Conservation (phyloP, 2,797 vertebrate genomes). For the Enteromius afrohamiltoni region DNA sequence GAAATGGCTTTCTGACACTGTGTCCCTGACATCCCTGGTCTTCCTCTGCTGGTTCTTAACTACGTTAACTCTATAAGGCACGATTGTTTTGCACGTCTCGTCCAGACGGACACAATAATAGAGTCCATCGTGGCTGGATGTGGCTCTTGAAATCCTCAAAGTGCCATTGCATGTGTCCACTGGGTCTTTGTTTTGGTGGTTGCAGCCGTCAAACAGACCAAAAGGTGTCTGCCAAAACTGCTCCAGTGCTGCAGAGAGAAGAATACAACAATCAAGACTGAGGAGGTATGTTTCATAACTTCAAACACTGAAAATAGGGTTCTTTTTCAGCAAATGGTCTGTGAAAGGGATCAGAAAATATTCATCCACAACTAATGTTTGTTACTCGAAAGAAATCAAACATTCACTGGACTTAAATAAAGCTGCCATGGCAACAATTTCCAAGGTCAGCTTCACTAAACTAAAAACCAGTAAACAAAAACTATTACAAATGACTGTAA, state of each 20-base stretch:
- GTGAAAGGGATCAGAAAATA: not conserved
- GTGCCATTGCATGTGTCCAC: conserved; percentile 66
- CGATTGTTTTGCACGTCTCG: conserved; percentile 58
- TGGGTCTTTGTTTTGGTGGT: conserved; percentile 44
- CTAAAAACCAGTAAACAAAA: too few relatives aligned
- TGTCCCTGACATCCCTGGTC: conserved; percentile 10
- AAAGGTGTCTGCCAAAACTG: conserved; percentile 78
- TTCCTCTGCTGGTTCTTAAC: not conserved
- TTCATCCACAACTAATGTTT: not conserved
- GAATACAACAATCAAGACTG: not conserved
- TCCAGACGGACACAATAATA: conserved; percentile 74
- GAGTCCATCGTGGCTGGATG: conserved; percentile 68
- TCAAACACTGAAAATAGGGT: not conserved
- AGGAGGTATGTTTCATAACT: not conserved
- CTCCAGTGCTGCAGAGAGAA: conserved; percentile 61
- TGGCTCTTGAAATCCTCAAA: conserved; percentile 65
- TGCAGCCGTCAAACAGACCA: conserved; percentile 62
- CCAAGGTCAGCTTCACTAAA: not conserved
- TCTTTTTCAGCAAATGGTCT: not conserved
- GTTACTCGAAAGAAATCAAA: not conserved
- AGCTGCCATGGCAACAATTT: not conserved
- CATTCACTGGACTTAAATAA: not conserved
- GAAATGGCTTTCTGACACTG: conserved; percentile 54
- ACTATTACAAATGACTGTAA: too few relatives aligned
- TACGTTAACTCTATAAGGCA: conserved; percentile 59